Percentiles rank a stretch among this genome's conserved stretches.
phyloP scores from a whole-genome alignment of 2,797 vertebrate species.

The Phrynocephalus forsythii region DNA sequence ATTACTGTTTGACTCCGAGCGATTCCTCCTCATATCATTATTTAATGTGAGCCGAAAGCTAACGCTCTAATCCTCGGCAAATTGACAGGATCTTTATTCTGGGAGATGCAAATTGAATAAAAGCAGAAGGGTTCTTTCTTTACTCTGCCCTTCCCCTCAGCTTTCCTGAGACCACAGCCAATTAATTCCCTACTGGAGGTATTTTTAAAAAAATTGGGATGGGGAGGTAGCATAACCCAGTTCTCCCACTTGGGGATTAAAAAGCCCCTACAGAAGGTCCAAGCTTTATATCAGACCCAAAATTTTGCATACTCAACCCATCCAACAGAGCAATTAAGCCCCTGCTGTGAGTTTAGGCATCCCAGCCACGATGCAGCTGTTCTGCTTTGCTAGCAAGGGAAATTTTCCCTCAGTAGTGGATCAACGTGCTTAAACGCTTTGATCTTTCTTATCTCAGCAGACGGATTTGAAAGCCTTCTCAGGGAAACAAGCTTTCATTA shows the following conservation, averaged over 20 bases:
- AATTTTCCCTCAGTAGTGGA: conserved; percentile 70
- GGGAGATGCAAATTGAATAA: not conserved
- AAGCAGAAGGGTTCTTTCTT: conserved; percentile 3
- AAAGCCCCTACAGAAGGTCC: conserved; percentile 31
- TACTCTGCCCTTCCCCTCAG: not conserved
- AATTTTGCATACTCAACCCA: conserved; percentile 63
- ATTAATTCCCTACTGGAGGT: not conserved
- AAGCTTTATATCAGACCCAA: conserved; percentile 36
- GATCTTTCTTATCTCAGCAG: conserved; percentile 73
- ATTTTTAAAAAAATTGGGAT: not conserved
- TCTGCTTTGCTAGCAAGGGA: conserved; percentile 66
- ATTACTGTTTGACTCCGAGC: conserved; percentile 20
- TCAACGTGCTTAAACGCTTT: conserved; percentile 75
- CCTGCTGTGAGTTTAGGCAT: conserved; percentile 70
- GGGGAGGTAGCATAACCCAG: rapidly evolving
- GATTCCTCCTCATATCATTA: conserved; percentile 40
- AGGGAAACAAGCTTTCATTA: conserved; percentile 61
- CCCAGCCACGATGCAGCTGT: conserved; percentile 63
- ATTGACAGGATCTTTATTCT: conserved; percentile 35
- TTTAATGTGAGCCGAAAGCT: conserved; percentile 33
- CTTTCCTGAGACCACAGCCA: not conserved
- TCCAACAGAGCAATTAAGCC: conserved; percentile 72
- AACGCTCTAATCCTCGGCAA: conserved; percentile 28
- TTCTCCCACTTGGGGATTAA: conserved; percentile 27
- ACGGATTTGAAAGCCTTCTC: conserved; percentile 69